Percentiles rank a stretch among this genome's conserved stretches.
These are phyloP conservation scores for Trachelus tabidus DNA, from an alignment of 2,888 invertebrate species.

Conservation along the genomic window DNA sequence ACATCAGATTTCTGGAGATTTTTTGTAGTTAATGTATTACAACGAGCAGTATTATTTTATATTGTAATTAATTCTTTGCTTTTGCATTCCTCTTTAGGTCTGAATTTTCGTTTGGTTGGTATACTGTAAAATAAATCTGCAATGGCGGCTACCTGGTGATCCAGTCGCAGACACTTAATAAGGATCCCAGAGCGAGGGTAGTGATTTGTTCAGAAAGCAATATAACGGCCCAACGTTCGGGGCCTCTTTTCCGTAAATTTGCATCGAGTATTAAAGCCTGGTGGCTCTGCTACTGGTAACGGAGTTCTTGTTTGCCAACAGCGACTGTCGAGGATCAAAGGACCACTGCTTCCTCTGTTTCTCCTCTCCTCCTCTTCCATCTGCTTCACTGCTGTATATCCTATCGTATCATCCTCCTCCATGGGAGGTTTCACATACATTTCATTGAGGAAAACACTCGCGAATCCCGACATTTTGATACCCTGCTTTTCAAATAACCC, in stretches of 20 bases:
- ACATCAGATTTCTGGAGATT: not conserved
- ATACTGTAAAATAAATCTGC: not conserved
- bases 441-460: not conserved
- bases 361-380: not conserved
- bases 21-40: not conserved
- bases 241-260: constrained; percentile 62
- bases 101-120: not conserved
- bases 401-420: not conserved
- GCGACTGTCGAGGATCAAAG: constrained; percentile 63
- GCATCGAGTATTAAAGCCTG: constrained; percentile 66
- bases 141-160: not conserved
- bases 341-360: constrained; percentile 44
- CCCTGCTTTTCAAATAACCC: not conserved
- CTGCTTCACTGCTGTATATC: not conserved
- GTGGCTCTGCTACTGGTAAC: constrained; percentile 54
- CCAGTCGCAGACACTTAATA: not conserved
- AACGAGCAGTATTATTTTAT: not conserved
- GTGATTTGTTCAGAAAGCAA: constrained; percentile 65
- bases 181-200: constrained; percentile 38
- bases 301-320: constrained; percentile 64
- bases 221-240: constrained; percentile 52
- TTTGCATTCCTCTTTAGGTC: not conserved
- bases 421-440: not conserved
- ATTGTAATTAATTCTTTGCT: not conserved
- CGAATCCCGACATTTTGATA: not conserved